Conservation (phyloP, 2,888 invertebrate genomes). For the Silvanus unidentatus region DNA sequence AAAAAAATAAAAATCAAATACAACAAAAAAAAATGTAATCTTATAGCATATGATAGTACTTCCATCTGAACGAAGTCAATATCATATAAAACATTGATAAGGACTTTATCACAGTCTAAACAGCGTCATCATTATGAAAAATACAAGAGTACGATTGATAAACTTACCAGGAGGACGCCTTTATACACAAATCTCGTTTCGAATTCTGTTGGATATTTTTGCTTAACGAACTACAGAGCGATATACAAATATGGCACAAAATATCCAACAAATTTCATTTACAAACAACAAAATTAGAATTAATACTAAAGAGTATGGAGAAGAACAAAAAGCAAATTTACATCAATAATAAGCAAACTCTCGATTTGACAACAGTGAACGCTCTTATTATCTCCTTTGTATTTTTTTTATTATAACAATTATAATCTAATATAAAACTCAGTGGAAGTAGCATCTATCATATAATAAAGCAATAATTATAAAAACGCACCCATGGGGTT, state of each 20-base stretch:
- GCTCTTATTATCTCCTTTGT: no score
- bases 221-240: no score
- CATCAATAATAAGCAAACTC: no score
- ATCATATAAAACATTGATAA: constrained; percentile 50
- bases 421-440: constrained; percentile 19
- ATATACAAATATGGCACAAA: no score
- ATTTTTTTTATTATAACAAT: no score
- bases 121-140: constrained; percentile 38
- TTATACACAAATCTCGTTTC: background rate
- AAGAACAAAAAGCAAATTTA: no score
- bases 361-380: no score
- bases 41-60: constrained; percentile 50
- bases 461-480: constrained; percentile 19
- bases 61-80: constrained; percentile 55
- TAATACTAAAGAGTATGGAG: no score
- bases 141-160: constrained; percentile 9
- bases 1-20: constrained; percentile 5
- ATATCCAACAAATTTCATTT: no score
- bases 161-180: background rate
- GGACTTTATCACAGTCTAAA: constrained; percentile 51
- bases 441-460: constrained; percentile 43
- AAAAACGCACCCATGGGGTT: constrained; percentile 17
- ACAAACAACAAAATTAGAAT: no score
- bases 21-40: constrained; percentile 2
- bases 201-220: no score